phyloP scores from a whole-genome alignment of 2,797 vertebrate species.

The Molossus alvarezi region DNA sequence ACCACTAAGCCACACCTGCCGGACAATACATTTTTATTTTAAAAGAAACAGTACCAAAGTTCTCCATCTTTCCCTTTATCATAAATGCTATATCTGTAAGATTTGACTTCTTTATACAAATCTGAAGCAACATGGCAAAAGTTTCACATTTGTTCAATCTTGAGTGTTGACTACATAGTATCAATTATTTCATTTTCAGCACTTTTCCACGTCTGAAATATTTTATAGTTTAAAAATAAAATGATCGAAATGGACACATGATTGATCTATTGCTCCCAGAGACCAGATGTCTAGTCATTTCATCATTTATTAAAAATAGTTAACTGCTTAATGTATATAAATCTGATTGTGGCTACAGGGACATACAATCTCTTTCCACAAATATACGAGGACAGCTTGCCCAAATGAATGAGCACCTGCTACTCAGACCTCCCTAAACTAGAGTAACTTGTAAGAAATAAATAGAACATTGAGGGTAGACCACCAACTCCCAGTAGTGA shows the following conservation, averaged over 20 bases:
- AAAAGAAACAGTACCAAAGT: not conserved
- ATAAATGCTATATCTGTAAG: not conserved
- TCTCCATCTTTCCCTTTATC: not conserved
- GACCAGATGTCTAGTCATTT: not conserved
- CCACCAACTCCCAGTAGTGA: not conserved
- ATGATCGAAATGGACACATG: not conserved
- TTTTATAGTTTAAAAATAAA: not conserved
- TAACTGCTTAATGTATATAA: no score
- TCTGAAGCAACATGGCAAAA: not conserved
- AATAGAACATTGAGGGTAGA: not conserved
- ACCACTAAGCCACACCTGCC: no score
- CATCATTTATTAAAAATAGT: not conserved
- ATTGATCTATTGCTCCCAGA: not conserved
- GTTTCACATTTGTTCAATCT: not conserved
- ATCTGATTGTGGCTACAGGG: not conserved
- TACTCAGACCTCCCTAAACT: not conserved
- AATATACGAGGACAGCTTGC: not conserved
- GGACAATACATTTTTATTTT: no score
- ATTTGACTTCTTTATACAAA: constrained; percentile 14
- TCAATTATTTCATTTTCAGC: not conserved
- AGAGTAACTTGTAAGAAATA: not conserved
- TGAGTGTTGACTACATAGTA: not conserved
- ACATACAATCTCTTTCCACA: fast-evolving
- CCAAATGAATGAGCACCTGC: not conserved
- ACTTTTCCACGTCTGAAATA: not conserved